Percentiles rank a stretch among this genome's conserved stretches.
Conservation (phyloP, 1,140 invertebrate genomes). For the Pristionchus pacificus region DNA sequence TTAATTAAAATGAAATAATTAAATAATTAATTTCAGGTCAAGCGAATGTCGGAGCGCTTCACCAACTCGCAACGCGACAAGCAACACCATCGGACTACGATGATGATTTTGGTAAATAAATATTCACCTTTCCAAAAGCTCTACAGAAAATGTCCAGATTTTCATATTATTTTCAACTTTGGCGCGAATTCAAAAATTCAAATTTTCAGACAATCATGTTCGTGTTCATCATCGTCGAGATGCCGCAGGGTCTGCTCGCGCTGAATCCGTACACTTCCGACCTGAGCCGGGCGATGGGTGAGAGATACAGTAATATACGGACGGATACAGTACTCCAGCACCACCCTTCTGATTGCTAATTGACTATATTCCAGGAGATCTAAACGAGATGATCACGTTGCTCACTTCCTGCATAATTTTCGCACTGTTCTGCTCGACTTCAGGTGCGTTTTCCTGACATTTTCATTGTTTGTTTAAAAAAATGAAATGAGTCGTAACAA, state of each 20-base stretch:
- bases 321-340: background rate
- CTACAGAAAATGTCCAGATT: background rate
- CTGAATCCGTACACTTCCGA: slow-evolving; percentile 30
- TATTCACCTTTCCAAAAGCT: background rate
- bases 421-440: slow-evolving; percentile 40
- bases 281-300: slow-evolving; percentile 31
- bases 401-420: slow-evolving; percentile 49
- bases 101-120: slow-evolving; percentile 44
- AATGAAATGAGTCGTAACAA: no score
- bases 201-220: slow-evolving; percentile 45
- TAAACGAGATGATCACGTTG: slow-evolving; percentile 46
- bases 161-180: background rate
- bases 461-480: no score
- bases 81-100: slow-evolving; percentile 45
- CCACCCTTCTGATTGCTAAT: background rate
- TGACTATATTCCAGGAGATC: slow-evolving; percentile 27
- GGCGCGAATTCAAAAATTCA: background rate
- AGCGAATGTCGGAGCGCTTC: slow-evolving; percentile 36
- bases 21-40: no score
- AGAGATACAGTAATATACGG: background rate
- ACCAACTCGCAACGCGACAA: slow-evolving; percentile 36
- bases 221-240: slow-evolving; percentile 47
- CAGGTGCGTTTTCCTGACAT: no score
- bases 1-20: no score
- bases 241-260: slow-evolving; percentile 45